Evolutionary conservation across 2,888 invertebrate genomes (phyloP).

Genomic region (Drosophila fulvimacula): DNA sequence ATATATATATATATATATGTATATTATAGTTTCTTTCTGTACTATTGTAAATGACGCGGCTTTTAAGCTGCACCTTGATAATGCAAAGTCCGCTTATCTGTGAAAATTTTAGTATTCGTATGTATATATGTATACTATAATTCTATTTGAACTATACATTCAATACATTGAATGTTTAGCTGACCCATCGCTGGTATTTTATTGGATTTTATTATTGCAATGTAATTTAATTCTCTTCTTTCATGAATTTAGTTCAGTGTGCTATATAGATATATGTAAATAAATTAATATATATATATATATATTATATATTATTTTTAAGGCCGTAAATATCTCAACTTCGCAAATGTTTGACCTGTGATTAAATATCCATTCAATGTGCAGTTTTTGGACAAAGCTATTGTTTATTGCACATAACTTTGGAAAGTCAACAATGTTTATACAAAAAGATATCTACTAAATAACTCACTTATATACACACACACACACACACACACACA

Average conservation of each 20-base stretch:
- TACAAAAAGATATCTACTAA: too few relatives aligned
- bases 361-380: too few relatives aligned
- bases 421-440: too few relatives aligned
- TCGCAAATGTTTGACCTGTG: not conserved
- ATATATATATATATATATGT: not conserved
- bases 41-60: constrained; percentile 2
- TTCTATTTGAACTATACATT: not conserved
- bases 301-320: not conserved
- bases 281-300: not conserved
- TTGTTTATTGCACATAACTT: not conserved
- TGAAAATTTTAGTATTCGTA: not conserved
- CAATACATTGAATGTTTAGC: not conserved
- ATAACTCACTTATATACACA: too few relatives aligned
- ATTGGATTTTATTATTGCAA: not conserved
- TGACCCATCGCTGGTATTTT: not conserved
- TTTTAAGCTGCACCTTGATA: constrained; percentile 26
- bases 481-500: too few relatives aligned
- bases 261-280: not conserved
- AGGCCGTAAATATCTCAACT: not conserved
- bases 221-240: constrained; percentile 4
- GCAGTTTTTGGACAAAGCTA: not conserved
- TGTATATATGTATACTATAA: not conserved
- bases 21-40: too few relatives aligned
- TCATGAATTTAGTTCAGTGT: not conserved
- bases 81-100: constrained; percentile 21